phyloP scores from a whole-genome alignment of 2,797 vertebrate species.

The Gallinago solitaria region DNA sequence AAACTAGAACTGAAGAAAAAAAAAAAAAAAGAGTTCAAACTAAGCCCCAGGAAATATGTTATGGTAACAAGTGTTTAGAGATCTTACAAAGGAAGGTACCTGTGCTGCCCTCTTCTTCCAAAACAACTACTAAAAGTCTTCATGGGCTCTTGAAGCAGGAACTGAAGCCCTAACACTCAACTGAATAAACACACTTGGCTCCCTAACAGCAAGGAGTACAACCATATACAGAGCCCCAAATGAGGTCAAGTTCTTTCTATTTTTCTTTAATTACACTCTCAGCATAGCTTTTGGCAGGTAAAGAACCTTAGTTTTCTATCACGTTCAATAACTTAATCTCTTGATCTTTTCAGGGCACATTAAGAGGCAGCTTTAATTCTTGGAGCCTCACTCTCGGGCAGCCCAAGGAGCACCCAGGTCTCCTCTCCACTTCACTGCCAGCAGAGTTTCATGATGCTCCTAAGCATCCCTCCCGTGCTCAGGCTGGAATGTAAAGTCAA shows the following conservation, averaged over 20 bases:
- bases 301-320: neutral
- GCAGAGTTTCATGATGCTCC: too few relatives aligned
- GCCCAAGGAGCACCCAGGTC: neutral
- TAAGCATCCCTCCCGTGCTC: neutral
- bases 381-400: neutral
- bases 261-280: neutral
- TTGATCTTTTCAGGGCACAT: neutral
- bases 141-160: neutral
- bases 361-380: neutral
- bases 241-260: neutral
- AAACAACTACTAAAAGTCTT: neutral
- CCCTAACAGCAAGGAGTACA: neutral
- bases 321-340: neutral
- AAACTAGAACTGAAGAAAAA: neutral
- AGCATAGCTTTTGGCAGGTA: neutral
- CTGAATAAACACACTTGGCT: neutral
- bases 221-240: neutral
- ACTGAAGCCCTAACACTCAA: neutral
- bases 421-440: neutral
- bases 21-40: neutral
- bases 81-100: too few relatives aligned
- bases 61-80: neutral
- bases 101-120: neutral
- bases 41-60: neutral
- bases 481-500: neutral